A percentile compares a stretch with the other conserved stretches of the same genome.
phyloP scores from a whole-genome alignment of 1,140 invertebrate genomes.

The Papilio polytes region DNA sequence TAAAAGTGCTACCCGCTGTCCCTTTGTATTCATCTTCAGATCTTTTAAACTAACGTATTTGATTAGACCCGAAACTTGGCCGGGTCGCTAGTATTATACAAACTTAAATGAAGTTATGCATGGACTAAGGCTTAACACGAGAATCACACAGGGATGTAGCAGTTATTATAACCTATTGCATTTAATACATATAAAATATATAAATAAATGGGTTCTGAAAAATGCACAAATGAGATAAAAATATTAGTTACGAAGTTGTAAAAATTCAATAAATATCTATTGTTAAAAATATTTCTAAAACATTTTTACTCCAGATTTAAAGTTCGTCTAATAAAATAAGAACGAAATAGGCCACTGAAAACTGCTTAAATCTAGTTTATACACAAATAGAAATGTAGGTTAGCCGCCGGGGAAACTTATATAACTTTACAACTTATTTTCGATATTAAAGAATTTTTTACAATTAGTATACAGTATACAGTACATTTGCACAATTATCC shows the following conservation, averaged over 20 bases:
- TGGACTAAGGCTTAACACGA: too few species aligned
- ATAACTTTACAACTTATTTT: slow-evolving; percentile 14
- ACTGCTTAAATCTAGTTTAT: background rate
- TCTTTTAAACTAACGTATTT: too few species aligned
- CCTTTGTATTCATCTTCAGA: too few species aligned
- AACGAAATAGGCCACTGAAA: slow-evolving; percentile 8
- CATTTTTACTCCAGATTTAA: background rate
- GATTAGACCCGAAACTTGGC: too few species aligned
- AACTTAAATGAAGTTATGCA: too few species aligned
- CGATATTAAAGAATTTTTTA: background rate
- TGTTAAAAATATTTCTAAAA: background rate
- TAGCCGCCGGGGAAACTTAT: background rate
- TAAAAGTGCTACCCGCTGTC: too few species aligned
- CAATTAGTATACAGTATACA: too few species aligned
- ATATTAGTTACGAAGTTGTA: background rate
- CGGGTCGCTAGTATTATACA: too few species aligned
- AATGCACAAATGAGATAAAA: background rate
- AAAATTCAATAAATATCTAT: background rate
- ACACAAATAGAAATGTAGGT: slow-evolving; percentile 24
- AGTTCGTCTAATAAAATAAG: background rate
- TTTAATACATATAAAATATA: too few species aligned
- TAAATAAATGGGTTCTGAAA: background rate
- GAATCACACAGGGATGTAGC: too few species aligned
- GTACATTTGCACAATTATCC: background rate
- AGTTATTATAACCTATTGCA: too few species aligned